Base-by-base conservation (phyloP, 2,797 vertebrate species). In the Hemitrygon akajei region DNA sequence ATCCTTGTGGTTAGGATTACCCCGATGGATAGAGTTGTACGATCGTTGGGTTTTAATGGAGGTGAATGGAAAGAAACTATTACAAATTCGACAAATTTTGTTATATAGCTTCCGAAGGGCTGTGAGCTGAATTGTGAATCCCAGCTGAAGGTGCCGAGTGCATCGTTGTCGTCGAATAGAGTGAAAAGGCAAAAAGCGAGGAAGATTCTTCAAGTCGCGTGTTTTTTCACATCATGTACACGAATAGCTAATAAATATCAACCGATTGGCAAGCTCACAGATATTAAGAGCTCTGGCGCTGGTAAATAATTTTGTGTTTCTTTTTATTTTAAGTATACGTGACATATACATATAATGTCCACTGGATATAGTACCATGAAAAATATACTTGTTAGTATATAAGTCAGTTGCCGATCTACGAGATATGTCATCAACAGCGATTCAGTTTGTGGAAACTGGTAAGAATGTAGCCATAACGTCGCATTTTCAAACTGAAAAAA, bases 41-140 rank as follows among this genome's bases (percentile, higher is more conserved):
- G 96, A 96, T 96, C 96, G 95, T 96, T 94, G 96, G 96, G 97
- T 96, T 96, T 96, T 95, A 95, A 96, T 96, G 96, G 96, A 97
- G 95, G 95, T 95, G 96, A 95, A 77, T 93, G 93, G 30, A n/a
- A 25, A 56, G 25, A 93, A 93, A 80, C 79, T 93, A 93, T 76
- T 81, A 63, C 69, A 92, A 91, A 30, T 73, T 92, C 40, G 91
- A 75, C 40, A 71, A 56, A 75, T 92, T 73, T 89, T 58, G 81
- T 30, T 66, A 66, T 37, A 40, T 89, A 69, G 63, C 63, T 63
- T 34, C 86, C 66, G 60, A 89, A 69, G 16, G 27, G 86, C 60
- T 37, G 86, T 11, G 60, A 89, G 86, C n/a, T 25, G 63, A 69
- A 66, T 89, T 16, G 16, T 66, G 47, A 47, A 66, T 89, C 63